Percentiles rank a stretch among this genome's conserved stretches.
Evolutionary conservation across 2,888 invertebrate genomes (phyloP).

Genomic region (Rhimphoctona megacephalus): DNA sequence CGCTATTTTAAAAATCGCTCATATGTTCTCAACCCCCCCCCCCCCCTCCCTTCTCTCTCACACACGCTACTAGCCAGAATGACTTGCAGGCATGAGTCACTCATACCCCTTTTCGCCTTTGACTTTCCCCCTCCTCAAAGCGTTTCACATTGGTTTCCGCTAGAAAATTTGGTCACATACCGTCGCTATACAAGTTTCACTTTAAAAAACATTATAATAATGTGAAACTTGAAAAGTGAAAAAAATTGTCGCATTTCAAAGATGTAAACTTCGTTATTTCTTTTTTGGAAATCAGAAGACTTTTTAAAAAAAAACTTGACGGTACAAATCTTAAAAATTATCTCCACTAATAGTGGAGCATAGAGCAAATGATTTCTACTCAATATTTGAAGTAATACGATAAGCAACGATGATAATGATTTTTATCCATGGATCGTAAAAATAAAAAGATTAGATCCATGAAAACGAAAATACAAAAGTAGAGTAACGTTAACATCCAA

Average conservation of each 20-base stretch:
- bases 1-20: too few species aligned
- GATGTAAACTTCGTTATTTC: neutral
- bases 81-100: too few species aligned
- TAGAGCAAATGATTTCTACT: neutral
- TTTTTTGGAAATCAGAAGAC: neutral
- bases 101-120: too few species aligned
- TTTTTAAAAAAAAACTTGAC: neutral
- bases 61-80: too few species aligned
- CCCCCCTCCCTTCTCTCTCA: too few species aligned
- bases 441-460: neutral
- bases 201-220: too few species aligned
- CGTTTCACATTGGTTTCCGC: too few species aligned
- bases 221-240: neutral
- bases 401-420: neutral
- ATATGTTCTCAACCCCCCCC: too few species aligned
- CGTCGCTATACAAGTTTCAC: too few species aligned
- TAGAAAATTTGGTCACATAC: too few species aligned
- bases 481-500: neutral
- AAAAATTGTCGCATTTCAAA: neutral
- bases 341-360: neutral
- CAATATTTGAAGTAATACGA: neutral
- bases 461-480: neutral
- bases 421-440: neutral
- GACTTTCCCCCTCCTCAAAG: too few species aligned
- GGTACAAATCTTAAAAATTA: neutral